phyloP scores from a whole-genome alignment of 1,140 invertebrate species.

The Caenorhabditis brenneri region DNA sequence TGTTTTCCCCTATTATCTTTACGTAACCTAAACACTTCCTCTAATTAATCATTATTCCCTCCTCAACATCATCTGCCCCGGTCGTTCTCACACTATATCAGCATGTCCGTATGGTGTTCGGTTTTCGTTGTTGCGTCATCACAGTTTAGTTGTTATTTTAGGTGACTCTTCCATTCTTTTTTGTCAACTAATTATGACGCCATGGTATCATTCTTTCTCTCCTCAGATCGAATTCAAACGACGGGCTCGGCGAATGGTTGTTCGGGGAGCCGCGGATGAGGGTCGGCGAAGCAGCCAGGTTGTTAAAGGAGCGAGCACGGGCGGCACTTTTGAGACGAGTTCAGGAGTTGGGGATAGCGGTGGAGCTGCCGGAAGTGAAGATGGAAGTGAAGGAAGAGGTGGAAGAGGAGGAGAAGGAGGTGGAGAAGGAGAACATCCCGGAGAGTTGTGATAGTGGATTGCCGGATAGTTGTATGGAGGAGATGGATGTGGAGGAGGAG shows the following conservation, averaged over 20 bases:
- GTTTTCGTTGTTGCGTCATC: constrained; percentile 1
- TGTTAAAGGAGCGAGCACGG: constrained; percentile 11
- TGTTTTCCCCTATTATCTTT: neutral
- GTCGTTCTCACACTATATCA: neutral
- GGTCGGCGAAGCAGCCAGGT: neutral
- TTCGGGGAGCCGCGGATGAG: constrained; percentile 38
- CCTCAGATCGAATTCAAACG: constrained; percentile 7
- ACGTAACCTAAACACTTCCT: neutral
- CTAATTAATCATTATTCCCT: neutral
- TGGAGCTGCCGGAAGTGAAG: neutral
- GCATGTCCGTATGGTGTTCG: neutral
- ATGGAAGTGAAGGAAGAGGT: neutral
- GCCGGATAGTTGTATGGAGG: neutral
- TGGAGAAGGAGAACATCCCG: neutral
- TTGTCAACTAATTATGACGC: constrained; percentile 28
- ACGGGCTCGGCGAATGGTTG: constrained; percentile 46
- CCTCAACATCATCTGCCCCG: neutral
- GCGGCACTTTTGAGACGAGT: neutral
- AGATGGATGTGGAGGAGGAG: constrained; percentile 3
- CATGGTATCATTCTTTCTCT: neutral
- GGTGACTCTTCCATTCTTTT: neutral
- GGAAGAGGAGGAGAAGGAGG: neutral
- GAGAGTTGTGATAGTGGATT: constrained; percentile 33
- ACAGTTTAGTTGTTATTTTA: neutral
- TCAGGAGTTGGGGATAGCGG: constrained; percentile 11